Conservation (phyloP, 1,140 invertebrate species). For the Rhopalosiphum padi region DNA sequence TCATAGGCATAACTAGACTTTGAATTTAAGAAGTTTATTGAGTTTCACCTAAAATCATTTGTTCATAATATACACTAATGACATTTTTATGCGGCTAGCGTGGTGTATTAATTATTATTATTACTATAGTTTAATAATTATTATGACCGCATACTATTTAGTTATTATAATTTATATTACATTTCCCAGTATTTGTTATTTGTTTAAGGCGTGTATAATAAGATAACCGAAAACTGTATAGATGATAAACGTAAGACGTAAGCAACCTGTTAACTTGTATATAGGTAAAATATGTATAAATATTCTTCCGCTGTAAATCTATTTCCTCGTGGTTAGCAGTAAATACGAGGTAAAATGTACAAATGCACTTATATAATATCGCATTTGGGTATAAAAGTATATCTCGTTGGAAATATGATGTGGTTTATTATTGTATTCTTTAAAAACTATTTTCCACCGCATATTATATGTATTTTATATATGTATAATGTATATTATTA, state of each 20-base stretch:
- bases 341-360: neutral
- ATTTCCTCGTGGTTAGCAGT: neutral
- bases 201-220: neutral
- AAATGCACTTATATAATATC: neutral
- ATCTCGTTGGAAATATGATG: neutral
- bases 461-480: neutral
- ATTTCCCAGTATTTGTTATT: neutral
- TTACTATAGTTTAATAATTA: too few species aligned
- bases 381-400: neutral
- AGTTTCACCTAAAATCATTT: neutral
- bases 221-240: neutral
- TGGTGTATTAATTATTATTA: neutral
- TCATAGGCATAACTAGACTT: neutral
- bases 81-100: neutral
- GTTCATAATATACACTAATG: neutral
- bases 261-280: neutral
- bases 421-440: conserved; percentile 3
- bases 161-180: neutral
- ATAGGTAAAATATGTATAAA: neutral
- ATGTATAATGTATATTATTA: neutral
- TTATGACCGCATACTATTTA: neutral
- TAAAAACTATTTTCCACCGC: neutral
- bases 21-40: neutral
- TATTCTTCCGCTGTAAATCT: neutral
- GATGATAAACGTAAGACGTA: neutral